Percentiles rank a stretch among this genome's conserved stretches.
Evolutionary conservation across 1,140 invertebrate species (phyloP).

Genomic region (Pteromalus puparum): DNA sequence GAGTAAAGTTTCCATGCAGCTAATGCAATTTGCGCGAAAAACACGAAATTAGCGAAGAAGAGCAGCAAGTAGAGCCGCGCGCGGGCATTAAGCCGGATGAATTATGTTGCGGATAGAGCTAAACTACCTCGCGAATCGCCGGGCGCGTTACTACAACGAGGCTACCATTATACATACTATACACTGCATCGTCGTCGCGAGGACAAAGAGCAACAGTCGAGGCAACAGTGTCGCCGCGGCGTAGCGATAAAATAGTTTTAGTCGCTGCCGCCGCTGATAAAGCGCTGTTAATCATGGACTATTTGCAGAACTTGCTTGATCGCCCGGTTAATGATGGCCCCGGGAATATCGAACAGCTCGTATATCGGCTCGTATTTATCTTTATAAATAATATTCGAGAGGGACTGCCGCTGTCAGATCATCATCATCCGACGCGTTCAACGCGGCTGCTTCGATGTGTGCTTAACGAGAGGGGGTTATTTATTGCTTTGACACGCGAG

Average conservation of each 20-base stretch:
- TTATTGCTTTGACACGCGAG: not conserved
- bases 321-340: slow-evolving; percentile 22
- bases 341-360: not conserved
- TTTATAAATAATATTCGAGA: slow-evolving; percentile 41
- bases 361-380: not conserved
- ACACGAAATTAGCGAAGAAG: not conserved
- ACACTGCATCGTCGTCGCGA: not conserved
- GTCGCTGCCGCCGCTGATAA: not conserved
- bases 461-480: not conserved
- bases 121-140: not conserved
- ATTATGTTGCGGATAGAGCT: not conserved
- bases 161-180: not conserved
- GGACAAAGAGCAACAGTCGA: not conserved
- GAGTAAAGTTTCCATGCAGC: too few species aligned
- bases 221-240: not conserved
- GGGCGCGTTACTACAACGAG: not conserved
- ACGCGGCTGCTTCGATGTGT: not conserved
- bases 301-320: slow-evolving; percentile 40
- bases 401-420: not conserved
- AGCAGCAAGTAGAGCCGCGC: not conserved
- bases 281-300: slow-evolving; percentile 26
- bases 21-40: too few species aligned
- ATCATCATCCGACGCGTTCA: not conserved
- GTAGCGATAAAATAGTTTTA: slow-evolving; percentile 32
- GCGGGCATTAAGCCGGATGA: not conserved